Percentiles rank a stretch among this genome's conserved stretches.
Evolutionary conservation across 92 coral and sea anemone species (phyloP).

Genomic region (Epizoanthus fatuus): DNA sequence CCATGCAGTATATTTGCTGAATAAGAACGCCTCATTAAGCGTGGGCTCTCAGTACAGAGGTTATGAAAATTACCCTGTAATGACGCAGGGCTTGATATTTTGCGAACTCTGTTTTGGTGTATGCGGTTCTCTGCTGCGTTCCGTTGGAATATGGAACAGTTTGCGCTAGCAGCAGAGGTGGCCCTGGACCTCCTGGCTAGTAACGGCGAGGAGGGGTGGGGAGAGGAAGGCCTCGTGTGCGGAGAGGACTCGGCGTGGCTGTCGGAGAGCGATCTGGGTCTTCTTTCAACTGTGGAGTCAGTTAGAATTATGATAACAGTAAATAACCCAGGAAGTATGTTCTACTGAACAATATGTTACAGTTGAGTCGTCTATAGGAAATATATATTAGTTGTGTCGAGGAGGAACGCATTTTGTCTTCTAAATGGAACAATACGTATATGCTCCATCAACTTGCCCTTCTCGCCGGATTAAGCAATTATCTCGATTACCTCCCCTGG

Average conservation of each 20-base stretch:
- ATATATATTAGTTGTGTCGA: no score
- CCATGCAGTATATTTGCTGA: background rate
- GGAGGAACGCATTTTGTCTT: no score
- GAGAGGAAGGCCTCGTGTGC: background rate
- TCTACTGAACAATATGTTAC: no score
- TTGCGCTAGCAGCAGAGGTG: background rate
- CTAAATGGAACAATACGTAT: no score
- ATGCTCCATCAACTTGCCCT: no score
- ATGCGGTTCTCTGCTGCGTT: background rate
- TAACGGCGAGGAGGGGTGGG: conserved; percentile 15
- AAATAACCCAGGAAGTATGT: no score
- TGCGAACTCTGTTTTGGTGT: background rate
- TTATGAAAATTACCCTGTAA: background rate
- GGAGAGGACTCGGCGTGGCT: background rate
- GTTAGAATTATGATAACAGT: no score
- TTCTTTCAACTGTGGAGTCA: background rate
- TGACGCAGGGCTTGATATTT: background rate
- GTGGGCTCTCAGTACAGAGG: background rate
- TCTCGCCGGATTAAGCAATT: no score
- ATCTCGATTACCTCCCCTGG: no score
- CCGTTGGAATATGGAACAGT: conserved; percentile 12
- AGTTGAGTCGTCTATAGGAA: no score
- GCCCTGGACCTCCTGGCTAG: background rate
- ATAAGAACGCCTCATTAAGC: background rate
- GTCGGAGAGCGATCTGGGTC: conserved; percentile 10